Base-by-base conservation (phyloP, 2,888 invertebrate genomes). In the Cotesia congregata region DNA sequence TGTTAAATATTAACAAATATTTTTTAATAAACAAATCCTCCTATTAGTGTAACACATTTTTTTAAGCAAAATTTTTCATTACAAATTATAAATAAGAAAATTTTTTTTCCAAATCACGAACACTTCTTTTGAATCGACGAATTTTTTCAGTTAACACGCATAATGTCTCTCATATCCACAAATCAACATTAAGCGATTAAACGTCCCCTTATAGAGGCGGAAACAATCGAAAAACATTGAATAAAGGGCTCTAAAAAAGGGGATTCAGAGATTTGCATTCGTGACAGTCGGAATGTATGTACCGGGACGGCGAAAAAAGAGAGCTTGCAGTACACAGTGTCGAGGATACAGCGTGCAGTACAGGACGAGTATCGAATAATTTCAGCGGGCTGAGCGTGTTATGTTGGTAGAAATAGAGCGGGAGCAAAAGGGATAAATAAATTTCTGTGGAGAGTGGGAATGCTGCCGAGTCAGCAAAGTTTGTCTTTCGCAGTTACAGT, bases 321-420 rank as follows among this genome's bases (percentile, higher is more conserved):
- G 7, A 67, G 2, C 15, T 64, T 9, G 7, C 17, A 17, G 38
- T 65, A 65, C 30, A 65, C 38, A 65, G 38, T 15, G 40, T 67
- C 12, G 15, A 38, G 12, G 39, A 38, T 65, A 30, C 38, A 67
- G 6, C 30, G 30, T 30, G 3, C 30, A 30, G 30, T 3, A 30
- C 30, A 30, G 30, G 30, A 30, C 30, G 30, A 30, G 30, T 30
- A 30, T 30, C 9, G 15, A 67, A 67, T 67, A 67, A 67, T 67
- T 67, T 74, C 77, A 83, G 81, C 79, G 77, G 77, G 75, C 7
- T 69, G 41, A 77, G 76, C 72, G 50, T 6, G 17, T 7, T 6
- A 64, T 20, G 30, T 64, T 20, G 64, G 64, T 17, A 7, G 65
- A 30, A 67, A 6, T 17, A 60, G 72, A 60, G 64, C 9, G 38